Evolutionary conservation across 1,140 invertebrate species (phyloP).

Genomic region (Andricus grossulariae): DNA sequence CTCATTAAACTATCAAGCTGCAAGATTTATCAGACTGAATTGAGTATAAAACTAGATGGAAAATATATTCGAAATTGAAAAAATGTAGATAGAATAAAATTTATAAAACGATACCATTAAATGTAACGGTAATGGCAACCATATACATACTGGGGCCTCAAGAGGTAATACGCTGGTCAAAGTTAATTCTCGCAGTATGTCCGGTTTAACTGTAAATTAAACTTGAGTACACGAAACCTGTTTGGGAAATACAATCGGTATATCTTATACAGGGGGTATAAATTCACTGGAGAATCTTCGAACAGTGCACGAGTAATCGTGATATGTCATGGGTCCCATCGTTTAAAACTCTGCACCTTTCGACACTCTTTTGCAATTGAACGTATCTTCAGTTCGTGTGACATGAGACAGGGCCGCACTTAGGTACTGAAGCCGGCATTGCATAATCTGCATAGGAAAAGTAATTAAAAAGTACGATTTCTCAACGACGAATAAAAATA

Average conservation of each 20-base stretch:
- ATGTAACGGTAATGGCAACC: constrained; percentile 19
- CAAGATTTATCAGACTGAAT: constrained; percentile 6
- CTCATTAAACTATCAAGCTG: constrained; percentile 6
- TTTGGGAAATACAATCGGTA: constrained; percentile 36
- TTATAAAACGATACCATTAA: constrained; percentile 15
- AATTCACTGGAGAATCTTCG: constrained; percentile 39
- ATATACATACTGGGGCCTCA: not conserved
- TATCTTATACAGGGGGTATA: constrained; percentile 28
- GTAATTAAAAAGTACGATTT: too few species aligned
- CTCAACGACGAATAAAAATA: too few species aligned
- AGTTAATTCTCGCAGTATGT: constrained; percentile 11
- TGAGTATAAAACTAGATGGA: not conserved
- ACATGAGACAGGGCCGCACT: not conserved
- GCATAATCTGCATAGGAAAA: too few species aligned
- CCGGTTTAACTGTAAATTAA: constrained; percentile 44
- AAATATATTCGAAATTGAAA: constrained; percentile 2
- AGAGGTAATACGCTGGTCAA: constrained; percentile 18
- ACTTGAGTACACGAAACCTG: constrained; percentile 36
- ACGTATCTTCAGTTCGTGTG: constrained; percentile 1
- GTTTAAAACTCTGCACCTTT: constrained; percentile 32
- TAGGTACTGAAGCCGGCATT: too few species aligned
- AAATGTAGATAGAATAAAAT: constrained; percentile 3
- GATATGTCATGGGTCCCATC: constrained; percentile 50
- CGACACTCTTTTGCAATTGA: constrained; percentile 14
- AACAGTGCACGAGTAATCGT: constrained; percentile 37